phyloP scores from a whole-genome alignment of 2,113 vertebrate genomes.

The Anseranas semipalmata region DNA sequence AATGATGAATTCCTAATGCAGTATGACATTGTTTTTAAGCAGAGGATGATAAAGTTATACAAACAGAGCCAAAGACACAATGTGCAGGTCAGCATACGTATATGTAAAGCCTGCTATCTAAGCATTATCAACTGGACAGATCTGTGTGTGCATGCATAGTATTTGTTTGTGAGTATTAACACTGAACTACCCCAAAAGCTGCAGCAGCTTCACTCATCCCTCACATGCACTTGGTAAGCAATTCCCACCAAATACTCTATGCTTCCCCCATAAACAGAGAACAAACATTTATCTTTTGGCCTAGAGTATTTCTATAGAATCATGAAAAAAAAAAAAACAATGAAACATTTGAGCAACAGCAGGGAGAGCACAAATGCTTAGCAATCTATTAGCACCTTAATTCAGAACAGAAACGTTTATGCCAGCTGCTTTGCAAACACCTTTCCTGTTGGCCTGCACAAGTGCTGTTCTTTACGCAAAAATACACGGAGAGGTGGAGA shows the following conservation, averaged over 20 bases:
- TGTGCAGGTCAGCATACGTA: not conserved
- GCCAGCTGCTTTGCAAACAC: not conserved
- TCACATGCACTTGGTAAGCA: not conserved
- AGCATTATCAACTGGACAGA: not conserved
- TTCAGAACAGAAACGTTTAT: not conserved
- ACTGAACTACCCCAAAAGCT: not conserved
- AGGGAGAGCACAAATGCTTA: not conserved
- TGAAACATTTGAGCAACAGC: not conserved
- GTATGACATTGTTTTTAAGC: not conserved
- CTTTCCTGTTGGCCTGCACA: not conserved
- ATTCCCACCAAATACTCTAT: not conserved
- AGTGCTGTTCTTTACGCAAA: not conserved
- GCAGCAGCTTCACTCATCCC: not conserved
- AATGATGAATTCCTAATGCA: not conserved
- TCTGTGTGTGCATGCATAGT: rapidly evolving
- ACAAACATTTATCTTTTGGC: not conserved
- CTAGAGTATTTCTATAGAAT: not conserved
- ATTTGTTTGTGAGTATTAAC: not conserved
- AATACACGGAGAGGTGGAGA: not conserved
- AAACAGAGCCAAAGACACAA: not conserved
- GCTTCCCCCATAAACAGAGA: not conserved
- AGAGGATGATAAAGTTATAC: not conserved
- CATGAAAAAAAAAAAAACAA: not conserved
- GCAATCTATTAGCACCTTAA: not conserved
- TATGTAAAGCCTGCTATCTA: not conserved